Conservation (phyloP, 1,140 invertebrate species). For the Parasteatoda tepidariorum region DNA sequence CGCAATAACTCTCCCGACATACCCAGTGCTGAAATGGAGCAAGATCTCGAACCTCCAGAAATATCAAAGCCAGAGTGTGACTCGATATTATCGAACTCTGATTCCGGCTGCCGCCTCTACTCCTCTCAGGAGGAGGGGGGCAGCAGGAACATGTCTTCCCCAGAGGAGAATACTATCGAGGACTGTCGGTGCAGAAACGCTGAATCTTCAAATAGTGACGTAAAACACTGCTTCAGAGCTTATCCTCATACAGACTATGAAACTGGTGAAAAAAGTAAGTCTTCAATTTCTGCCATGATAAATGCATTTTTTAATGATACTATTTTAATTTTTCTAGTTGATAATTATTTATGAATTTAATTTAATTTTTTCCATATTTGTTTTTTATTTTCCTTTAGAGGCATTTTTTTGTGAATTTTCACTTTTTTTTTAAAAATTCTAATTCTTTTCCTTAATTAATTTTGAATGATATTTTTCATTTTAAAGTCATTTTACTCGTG, state of each 20-base stretch:
- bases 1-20: conserved; percentile 50
- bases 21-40: conserved; percentile 69
- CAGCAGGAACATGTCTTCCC: conserved; percentile 64
- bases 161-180: conserved; percentile 62
- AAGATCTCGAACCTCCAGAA: conserved; percentile 63
- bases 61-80: conserved; percentile 37
- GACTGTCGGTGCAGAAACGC: background rate
- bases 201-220: background rate
- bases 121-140: conserved; percentile 62
- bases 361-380: too few relatives aligned
- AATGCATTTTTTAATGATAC: too few relatives aligned
- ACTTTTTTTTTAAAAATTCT: too few relatives aligned
- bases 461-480: too few relatives aligned
- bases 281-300: too few relatives aligned
- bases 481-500: too few relatives aligned
- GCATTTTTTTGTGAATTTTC: too few relatives aligned
- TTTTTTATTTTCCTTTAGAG: too few relatives aligned
- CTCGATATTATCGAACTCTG: conserved; percentile 58
- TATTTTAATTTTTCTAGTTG: too few relatives aligned
- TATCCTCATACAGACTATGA: conserved; percentile 63
- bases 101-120: conserved; percentile 69
- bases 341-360: too few relatives aligned
- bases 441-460: too few relatives aligned
- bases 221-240: conserved; percentile 66
- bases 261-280: conserved; percentile 66